Percentiles rank a stretch among this genome's conserved stretches.
Evolutionary conservation across 2,888 invertebrate genomes (phyloP).

Genomic region (Drosophila mayaguana): DNA sequence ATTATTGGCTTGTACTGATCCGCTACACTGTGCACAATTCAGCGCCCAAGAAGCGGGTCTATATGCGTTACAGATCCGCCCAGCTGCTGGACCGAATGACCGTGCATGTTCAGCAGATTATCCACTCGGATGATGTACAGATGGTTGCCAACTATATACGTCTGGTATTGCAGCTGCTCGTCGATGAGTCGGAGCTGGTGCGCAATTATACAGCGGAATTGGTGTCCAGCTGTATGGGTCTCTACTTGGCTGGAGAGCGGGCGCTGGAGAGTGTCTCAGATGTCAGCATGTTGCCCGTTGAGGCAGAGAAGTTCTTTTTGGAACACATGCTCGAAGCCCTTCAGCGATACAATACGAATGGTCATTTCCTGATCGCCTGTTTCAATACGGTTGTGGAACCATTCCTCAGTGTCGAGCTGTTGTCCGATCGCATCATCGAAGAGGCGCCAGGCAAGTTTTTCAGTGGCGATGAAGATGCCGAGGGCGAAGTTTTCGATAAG

Average conservation of each 20-base stretch:
- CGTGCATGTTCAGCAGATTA: slow-evolving; percentile 47
- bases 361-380: slow-evolving; percentile 66
- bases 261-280: neutral
- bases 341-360: slow-evolving; percentile 43
- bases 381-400: slow-evolving; percentile 75
- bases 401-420: slow-evolving; percentile 41
- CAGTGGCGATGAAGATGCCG: slow-evolving; percentile 16
- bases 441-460: neutral
- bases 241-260: neutral
- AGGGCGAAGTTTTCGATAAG: slow-evolving; percentile 77
- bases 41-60: slow-evolving; percentile 67
- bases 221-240: slow-evolving; percentile 44
- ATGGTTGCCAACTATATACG: slow-evolving; percentile 73
- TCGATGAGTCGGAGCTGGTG: slow-evolving; percentile 81
- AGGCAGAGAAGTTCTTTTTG: slow-evolving; percentile 74
- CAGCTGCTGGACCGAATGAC: slow-evolving; percentile 70
- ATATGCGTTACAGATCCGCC: slow-evolving; percentile 77
- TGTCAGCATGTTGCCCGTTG: slow-evolving; percentile 60
- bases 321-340: slow-evolving; percentile 62
- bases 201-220: slow-evolving; percentile 73
- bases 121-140: slow-evolving; percentile 58
- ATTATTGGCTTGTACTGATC: slow-evolving; percentile 63
- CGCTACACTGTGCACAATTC: slow-evolving; percentile 70
- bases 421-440: slow-evolving; percentile 31
- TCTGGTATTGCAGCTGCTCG: slow-evolving; percentile 76